phyloP scores from a whole-genome alignment of 1,140 invertebrate species.

The Pseudomyrmex pallidus region DNA sequence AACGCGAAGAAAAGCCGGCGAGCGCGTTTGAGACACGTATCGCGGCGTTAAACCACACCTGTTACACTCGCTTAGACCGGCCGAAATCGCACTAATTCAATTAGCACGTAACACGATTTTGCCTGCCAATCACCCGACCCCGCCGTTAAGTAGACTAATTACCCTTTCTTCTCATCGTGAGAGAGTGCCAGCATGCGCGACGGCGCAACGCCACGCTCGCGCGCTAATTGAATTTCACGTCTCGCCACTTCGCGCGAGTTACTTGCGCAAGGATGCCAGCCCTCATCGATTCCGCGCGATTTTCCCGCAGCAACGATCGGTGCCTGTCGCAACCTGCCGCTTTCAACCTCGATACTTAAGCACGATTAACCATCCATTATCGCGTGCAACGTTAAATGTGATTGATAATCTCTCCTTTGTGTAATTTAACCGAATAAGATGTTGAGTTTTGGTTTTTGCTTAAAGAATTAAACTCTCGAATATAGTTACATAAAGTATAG shows the following conservation, averaged over 20 bases:
- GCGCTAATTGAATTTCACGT: conserved; percentile 66
- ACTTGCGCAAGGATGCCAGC: conserved; percentile 31
- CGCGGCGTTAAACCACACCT: conserved; percentile 42
- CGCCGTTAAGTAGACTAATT: conserved; percentile 66
- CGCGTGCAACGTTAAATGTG: background rate
- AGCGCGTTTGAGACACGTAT: conserved; percentile 1
- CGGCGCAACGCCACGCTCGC: conserved; percentile 16
- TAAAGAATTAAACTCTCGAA: too few relatives aligned
- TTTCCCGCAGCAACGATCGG: conserved; percentile 2
- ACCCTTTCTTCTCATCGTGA: conserved; percentile 57
- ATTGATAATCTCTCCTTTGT: background rate
- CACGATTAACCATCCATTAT: background rate
- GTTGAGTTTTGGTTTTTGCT: too few relatives aligned
- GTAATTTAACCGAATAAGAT: background rate
- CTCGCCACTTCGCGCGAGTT: conserved; percentile 35
- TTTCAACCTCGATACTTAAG: conserved; percentile 1
- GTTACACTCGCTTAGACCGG: conserved; percentile 46
- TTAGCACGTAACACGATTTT: conserved; percentile 59
- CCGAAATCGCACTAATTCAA: conserved; percentile 61
- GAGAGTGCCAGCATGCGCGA: background rate
- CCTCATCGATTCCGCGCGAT: conserved; percentile 36
- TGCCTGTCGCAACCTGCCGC: background rate
- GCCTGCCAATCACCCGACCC: conserved; percentile 56
- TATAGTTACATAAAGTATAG: too few relatives aligned
- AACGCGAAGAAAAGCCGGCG: background rate